Evolutionary conservation across 2,113 vertebrate species (phyloP), one percentile per base, ranked within the genome.

Genomic region (Shinisaurus crocodilurus): DNA sequence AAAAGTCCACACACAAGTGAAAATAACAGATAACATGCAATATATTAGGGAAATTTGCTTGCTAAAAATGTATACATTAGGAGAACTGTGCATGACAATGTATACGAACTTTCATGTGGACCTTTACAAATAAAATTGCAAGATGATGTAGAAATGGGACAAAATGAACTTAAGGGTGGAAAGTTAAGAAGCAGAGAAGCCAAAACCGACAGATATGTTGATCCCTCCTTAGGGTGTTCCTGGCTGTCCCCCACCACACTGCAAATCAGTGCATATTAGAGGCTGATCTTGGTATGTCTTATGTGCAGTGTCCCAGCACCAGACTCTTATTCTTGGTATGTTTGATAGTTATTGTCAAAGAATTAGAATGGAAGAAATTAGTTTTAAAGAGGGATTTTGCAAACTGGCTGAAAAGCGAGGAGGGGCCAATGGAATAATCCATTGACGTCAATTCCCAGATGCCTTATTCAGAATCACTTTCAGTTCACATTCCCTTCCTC

Each of bases 401-500:
- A 63, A 82, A 54, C 13, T n/a, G 86, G 54, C 83, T 92, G 34
- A 76, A 29, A 72, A 69, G 23, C 92, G 76, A 0, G 0, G 3
- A 37, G 79, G 72, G 32, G 54, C 87, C 92, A 88, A 72, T 77
- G 65, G 75, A 75, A 79, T 32, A 86, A 60, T 0, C 57, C 34
- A 81, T n/a, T 94, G 88, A 92, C 15, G 43, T 95, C 91, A 91
- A 65, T 0, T 0, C 50, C 40, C 74, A 63, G 10, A 0, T 18
- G 60, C 29, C 65, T 91, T 0, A 0, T 91, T 92, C 80, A 45
- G 60, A 1, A 91, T 29, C 1, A 13, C 72, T 88, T 70, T 74
- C 85, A 34, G 76, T 85, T 79, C 3, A 6, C 87, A 34, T 91
- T 91, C 93, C 84, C 50, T 88, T 76, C 63, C 48, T 23, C 37